Percentiles rank a stretch among this genome's conserved stretches.
Conservation (phyloP, 2,888 invertebrate species). For the Cantharis lateralis region DNA sequence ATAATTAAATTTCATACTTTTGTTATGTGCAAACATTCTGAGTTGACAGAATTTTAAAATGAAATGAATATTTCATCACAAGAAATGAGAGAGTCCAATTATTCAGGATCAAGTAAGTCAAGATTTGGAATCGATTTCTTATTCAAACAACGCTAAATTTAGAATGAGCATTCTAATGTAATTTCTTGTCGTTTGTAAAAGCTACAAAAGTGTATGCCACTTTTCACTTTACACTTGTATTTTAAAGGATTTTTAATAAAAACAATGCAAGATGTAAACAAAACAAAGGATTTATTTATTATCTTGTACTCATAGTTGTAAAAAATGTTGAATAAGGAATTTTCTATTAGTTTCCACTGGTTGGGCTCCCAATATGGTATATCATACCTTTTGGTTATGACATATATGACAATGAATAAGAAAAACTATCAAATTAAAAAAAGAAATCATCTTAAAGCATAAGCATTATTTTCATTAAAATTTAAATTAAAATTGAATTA, state of each 20-base stretch:
- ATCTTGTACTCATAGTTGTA: background rate
- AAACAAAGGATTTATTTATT: background rate
- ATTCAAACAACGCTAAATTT: conserved; percentile 1
- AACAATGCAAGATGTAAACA: background rate
- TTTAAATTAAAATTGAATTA: too few relatives aligned
- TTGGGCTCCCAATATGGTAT: background rate
- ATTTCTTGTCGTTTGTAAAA: conserved; percentile 1
- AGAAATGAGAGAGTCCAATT: background rate
- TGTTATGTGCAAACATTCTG: background rate
- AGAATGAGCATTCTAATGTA: conserved; percentile 1
- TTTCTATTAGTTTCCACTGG: too few relatives aligned
- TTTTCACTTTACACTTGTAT: background rate
- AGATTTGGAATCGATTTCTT: conserved; percentile 4
- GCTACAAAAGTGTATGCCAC: background rate
- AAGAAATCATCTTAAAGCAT: too few relatives aligned
- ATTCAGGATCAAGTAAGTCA: conserved; percentile 2
- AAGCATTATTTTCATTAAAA: too few relatives aligned
- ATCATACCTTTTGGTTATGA: too few relatives aligned
- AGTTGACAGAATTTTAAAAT: background rate
- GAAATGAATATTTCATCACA: background rate
- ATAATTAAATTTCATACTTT: background rate
- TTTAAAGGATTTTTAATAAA: background rate
- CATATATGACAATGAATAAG: too few relatives aligned
- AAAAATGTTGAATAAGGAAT: too few relatives aligned
- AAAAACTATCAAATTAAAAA: too few relatives aligned